Conservation (phyloP, 2,113 vertebrate species). For the Pelusios castaneus region DNA sequence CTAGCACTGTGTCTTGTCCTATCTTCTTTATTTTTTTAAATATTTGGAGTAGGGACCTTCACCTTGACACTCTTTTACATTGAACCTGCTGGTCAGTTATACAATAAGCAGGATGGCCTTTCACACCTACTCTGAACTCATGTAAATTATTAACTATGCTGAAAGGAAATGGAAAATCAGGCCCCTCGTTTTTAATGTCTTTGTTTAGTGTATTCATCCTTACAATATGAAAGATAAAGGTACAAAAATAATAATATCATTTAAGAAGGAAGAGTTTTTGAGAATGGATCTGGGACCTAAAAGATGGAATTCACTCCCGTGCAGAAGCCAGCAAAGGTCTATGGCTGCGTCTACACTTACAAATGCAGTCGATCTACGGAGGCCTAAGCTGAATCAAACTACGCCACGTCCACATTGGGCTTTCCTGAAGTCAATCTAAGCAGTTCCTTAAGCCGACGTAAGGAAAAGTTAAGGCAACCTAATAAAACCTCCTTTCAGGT, state of each 20-base stretch:
- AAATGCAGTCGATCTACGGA: too few relatives aligned
- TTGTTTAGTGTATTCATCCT: rapidly evolving
- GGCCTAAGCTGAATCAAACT: too few relatives aligned
- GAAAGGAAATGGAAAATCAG: not conserved
- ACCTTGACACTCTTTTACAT: not conserved
- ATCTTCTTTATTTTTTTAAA: not conserved
- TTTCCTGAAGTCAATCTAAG: too few relatives aligned
- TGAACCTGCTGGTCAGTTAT: not conserved
- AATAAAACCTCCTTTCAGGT: too few relatives aligned
- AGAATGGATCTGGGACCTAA: not conserved
- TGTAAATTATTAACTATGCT: not conserved
- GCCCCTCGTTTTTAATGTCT: not conserved
- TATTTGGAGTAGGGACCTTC: not conserved
- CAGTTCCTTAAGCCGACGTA: too few relatives aligned
- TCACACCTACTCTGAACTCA: not conserved
- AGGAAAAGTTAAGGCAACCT: too few relatives aligned
- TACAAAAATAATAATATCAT: not conserved
- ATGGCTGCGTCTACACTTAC: too few relatives aligned
- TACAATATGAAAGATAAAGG: not conserved
- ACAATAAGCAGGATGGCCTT: not conserved
- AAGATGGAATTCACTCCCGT: not conserved
- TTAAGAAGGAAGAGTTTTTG: not conserved
- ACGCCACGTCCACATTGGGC: too few relatives aligned
- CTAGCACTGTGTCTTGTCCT: not conserved
- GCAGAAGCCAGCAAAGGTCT: not conserved